phyloP scores from a whole-genome alignment of 2,113 vertebrate genomes.

The Dermatemys mawii region DNA sequence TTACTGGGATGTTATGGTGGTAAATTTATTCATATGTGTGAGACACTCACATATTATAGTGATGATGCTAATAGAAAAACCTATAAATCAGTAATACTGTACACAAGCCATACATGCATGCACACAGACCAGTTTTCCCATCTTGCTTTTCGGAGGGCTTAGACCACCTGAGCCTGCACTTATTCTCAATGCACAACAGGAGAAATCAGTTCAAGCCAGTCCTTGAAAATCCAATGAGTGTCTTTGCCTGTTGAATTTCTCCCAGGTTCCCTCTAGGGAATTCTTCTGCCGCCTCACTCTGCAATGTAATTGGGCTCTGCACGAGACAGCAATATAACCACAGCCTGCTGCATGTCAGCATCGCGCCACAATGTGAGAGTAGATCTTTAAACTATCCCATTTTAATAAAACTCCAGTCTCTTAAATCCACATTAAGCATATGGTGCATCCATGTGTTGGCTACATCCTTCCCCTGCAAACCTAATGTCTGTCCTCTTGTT shows the following conservation, averaged over 20 bases:
- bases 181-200: not conserved
- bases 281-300: not conserved
- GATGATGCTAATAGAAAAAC: not conserved
- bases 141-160: not conserved
- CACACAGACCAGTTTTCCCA: not conserved
- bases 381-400: not conserved
- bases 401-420: not conserved
- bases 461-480: not conserved
- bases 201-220: not conserved
- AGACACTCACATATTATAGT: not conserved
- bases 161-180: not conserved
- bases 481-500: not conserved
- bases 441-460: not conserved
- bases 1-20: not conserved
- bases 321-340: not conserved
- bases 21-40: not conserved
- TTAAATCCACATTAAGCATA: not conserved
- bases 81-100: not conserved
- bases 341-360: not conserved
- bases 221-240: not conserved
- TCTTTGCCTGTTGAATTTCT: not conserved
- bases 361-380: not conserved
- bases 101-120: not conserved
- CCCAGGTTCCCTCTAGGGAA: not conserved
- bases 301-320: not conserved